These are phyloP conservation scores for Ancistrus triradiatus DNA, from an alignment of 2,113 vertebrate species.

Conservation along the genomic window DNA sequence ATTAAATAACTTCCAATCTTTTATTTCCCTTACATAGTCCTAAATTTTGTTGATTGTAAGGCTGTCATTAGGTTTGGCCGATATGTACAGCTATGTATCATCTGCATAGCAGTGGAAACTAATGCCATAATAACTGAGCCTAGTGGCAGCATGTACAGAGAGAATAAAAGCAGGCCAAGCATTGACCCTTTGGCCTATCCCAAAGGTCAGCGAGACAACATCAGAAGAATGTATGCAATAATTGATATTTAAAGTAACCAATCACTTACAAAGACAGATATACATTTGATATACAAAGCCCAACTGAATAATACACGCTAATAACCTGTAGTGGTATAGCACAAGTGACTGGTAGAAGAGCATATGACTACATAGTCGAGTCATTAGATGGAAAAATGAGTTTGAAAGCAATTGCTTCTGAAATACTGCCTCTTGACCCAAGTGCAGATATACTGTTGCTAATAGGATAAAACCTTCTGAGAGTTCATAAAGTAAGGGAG, in stretches of 20 bases:
- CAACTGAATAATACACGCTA: neutral
- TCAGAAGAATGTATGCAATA: neutral
- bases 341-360: neutral
- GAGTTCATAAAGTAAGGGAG: slow-evolving; percentile 35
- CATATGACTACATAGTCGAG: neutral
- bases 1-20: no score
- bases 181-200: neutral
- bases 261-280: neutral
- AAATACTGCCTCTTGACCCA: slow-evolving; percentile 2
- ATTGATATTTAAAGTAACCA: neutral
- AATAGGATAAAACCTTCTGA: slow-evolving; percentile 20
- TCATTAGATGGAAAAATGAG: slow-evolving; percentile 14
- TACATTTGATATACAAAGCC: neutral
- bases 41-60: no score
- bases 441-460: slow-evolving; percentile 24
- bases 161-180: neutral
- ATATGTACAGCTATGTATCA: no score
- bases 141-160: neutral
- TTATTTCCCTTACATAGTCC: no score
- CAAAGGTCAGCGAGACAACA: neutral
- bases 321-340: neutral
- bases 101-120: neutral
- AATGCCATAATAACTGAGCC: no score
- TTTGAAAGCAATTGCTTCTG: neutral
- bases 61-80: no score